Evolutionary conservation across 2,797 vertebrate genomes (phyloP).

Genomic region (Netta rufina): DNA sequence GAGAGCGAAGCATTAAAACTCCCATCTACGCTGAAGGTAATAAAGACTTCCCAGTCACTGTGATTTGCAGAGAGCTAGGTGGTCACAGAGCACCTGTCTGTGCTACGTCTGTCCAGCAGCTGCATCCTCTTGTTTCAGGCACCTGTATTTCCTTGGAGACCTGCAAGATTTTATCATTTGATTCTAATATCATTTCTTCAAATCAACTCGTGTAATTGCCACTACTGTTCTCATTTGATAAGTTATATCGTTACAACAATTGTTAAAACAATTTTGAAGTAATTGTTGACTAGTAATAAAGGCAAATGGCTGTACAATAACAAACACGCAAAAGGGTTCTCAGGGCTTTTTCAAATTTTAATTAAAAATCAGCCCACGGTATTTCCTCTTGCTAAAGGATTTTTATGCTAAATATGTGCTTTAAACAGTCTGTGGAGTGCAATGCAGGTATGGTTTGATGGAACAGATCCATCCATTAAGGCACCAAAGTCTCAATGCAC

Average conservation of each 20-base stretch:
- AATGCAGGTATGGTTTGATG: background rate
- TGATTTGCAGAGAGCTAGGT: background rate
- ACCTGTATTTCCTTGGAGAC: background rate
- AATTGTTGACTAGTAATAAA: background rate
- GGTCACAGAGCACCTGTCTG: background rate
- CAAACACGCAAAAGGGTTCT: background rate
- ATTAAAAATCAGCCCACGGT: background rate
- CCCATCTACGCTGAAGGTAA: background rate
- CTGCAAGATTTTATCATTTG: background rate
- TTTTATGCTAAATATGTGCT: background rate
- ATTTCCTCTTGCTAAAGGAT: background rate
- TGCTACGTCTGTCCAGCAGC: background rate
- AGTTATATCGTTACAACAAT: background rate
- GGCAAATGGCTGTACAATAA: background rate
- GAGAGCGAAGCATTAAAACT: background rate
- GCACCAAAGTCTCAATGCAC: background rate
- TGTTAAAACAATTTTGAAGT: background rate
- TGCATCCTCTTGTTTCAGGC: background rate
- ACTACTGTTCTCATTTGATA: background rate
- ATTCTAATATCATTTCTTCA: background rate
- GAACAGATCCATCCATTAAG: background rate
- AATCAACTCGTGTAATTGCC: background rate
- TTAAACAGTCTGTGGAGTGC: background rate
- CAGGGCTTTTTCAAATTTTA: fast-evolving
- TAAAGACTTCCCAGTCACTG: background rate